These are phyloP conservation scores for Alligator sinensis DNA, from an alignment of 2,113 vertebrate genomes.

Conservation along the genomic window DNA sequence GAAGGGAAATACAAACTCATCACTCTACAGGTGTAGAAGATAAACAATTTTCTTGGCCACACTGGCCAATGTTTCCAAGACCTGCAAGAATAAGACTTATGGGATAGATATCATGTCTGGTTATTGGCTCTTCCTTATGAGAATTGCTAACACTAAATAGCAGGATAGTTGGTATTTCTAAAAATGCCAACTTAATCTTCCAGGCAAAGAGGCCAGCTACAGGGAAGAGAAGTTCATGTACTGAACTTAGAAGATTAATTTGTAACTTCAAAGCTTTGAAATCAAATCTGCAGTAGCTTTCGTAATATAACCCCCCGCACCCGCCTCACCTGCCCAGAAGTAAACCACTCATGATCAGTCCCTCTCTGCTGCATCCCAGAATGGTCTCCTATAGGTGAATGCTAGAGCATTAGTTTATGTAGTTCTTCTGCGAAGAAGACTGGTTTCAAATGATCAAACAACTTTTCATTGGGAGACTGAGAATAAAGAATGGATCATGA, in stretches of 20 bases:
- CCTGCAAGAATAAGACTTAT: not conserved
- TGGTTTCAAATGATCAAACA: not conserved
- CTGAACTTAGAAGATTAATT: not conserved
- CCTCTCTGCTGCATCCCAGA: not conserved
- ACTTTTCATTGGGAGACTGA: not conserved
- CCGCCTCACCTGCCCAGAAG: not conserved
- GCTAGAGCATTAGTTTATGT: not conserved
- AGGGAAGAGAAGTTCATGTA: not conserved
- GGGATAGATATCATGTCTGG: not conserved
- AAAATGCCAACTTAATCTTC: not conserved
- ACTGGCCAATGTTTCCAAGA: not conserved
- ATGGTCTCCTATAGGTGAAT: not conserved
- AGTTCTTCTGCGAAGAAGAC: too few species aligned
- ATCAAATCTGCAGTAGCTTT: not conserved
- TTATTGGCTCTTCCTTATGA: not conserved
- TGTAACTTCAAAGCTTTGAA: not conserved
- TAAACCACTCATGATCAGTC: not conserved
- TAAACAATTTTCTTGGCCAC: not conserved
- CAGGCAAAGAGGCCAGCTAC: not conserved
- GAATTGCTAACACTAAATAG: not conserved
- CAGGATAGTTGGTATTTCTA: not conserved
- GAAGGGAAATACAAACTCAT: not conserved
- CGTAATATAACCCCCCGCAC: not conserved
- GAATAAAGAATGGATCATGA: not conserved
- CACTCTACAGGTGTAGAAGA: not conserved